Conservation (phyloP, 2,888 invertebrate genomes). For the Salpingus planirostris region DNA sequence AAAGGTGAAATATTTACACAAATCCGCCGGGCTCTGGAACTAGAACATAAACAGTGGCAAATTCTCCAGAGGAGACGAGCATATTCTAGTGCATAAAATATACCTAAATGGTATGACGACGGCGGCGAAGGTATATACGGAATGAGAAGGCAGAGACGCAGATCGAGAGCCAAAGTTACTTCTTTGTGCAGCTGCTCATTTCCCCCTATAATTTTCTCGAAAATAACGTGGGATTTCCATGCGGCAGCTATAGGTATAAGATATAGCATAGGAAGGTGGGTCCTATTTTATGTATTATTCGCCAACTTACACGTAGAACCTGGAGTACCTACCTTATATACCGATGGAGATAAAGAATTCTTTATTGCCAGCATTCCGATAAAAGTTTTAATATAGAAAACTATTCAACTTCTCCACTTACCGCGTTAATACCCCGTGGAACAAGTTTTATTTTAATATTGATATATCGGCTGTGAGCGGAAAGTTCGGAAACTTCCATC, state of each 20-base stretch:
- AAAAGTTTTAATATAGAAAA: conserved; percentile 8
- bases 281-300: no score
- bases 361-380: background rate
- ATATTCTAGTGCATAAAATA: conserved; percentile 17
- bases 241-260: no score
- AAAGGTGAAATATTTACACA: conserved; percentile 16
- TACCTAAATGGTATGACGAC: conserved; percentile 13
- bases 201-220: conserved; percentile 7
- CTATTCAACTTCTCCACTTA: conserved; percentile 5
- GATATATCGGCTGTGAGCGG: conserved; percentile 6
- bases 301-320: no score
- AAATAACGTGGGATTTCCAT: conserved; percentile 1
- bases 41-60: conserved; percentile 15
- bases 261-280: no score
- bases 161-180: no score
- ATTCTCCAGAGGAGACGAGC: conserved; percentile 10
- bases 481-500: conserved; percentile 2
- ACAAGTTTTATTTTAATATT: conserved; percentile 9
- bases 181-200: conserved; percentile 9
- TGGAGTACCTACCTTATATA: no score
- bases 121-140: conserved; percentile 2
- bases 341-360: conserved; percentile 3
- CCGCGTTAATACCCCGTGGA: conserved; percentile 5
- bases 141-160: no score
- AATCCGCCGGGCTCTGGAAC: conserved; percentile 14